Percentiles rank a stretch among this genome's conserved stretches.
Evolutionary conservation across 2,113 vertebrate species (phyloP).

Genomic region (Hipposideros armiger): DNA sequence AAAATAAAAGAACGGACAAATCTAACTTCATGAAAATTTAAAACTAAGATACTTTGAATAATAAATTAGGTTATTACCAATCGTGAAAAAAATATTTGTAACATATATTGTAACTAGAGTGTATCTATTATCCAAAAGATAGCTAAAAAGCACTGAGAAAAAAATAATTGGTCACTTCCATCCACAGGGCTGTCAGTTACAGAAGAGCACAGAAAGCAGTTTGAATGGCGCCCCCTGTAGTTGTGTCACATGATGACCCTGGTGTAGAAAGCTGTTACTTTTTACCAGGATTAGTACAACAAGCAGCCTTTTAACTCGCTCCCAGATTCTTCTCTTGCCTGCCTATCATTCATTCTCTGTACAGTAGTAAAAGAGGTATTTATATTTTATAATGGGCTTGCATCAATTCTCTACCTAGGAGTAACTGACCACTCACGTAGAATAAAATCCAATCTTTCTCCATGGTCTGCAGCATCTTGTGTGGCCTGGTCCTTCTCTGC

Average conservation of each 20-base stretch:
- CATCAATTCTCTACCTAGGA: background rate
- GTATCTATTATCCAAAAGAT: background rate
- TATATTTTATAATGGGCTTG: background rate
- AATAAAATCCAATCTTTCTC: background rate
- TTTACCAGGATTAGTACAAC: background rate
- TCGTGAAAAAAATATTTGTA: conserved; percentile 3
- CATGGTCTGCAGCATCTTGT: background rate
- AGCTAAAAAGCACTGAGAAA: background rate
- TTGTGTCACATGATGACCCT: background rate
- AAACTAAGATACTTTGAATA: conserved; percentile 8
- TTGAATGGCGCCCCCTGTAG: background rate
- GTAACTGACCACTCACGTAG: background rate
- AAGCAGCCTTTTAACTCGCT: background rate
- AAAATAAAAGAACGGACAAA: conserved; percentile 15
- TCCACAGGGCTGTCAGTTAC: background rate
- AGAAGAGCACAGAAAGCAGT: background rate
- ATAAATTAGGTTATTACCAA: conserved; percentile 27
- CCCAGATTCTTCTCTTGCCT: background rate
- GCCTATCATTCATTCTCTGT: background rate
- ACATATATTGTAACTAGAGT: background rate
- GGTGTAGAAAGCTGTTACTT: background rate
- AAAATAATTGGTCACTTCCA: background rate
- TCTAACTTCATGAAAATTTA: background rate
- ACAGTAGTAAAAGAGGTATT: background rate
- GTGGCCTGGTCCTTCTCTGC: background rate